phyloP scores from a whole-genome alignment of 2,888 invertebrate species.

The Lacanobia oleracea region DNA sequence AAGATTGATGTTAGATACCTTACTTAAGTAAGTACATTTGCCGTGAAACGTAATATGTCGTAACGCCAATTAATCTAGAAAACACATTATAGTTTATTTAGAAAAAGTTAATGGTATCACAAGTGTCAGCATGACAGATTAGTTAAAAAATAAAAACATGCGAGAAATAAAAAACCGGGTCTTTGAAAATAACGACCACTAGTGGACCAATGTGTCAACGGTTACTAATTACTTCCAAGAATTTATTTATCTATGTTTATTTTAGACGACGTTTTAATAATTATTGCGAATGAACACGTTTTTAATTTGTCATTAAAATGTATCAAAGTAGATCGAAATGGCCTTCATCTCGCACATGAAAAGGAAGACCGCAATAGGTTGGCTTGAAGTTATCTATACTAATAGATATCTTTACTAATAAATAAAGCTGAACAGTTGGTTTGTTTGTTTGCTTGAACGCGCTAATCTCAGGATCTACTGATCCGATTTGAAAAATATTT shows the following conservation, averaged over 20 bases:
- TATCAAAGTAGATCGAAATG: conserved; percentile 1
- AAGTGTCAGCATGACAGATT: conserved; percentile 74
- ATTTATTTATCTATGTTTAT: conserved; percentile 44
- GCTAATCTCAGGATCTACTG: no score
- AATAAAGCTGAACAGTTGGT: no score
- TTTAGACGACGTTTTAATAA: conserved; percentile 50
- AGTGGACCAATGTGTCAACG: conserved; percentile 55
- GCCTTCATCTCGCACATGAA: background rate
- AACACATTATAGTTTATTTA: conserved; percentile 77
- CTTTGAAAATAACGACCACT: conserved; percentile 47
- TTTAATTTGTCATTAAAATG: conserved; percentile 33
- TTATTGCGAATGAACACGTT: conserved; percentile 45
- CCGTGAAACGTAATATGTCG: conserved; percentile 85
- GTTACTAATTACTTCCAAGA: conserved; percentile 58
- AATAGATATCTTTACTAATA: no score
- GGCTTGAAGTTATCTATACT: no score
- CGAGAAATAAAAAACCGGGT: conserved; percentile 57
- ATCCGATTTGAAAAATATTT: no score
- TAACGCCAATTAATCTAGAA: conserved; percentile 84
- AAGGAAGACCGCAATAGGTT: background rate
- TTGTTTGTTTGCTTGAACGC: no score
- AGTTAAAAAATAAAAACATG: conserved; percentile 58
- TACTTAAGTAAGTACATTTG: conserved; percentile 82
- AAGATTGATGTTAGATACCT: conserved; percentile 87
- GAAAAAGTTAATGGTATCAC: conserved; percentile 74